A percentile compares a stretch with the other conserved stretches of the same genome.
phyloP scores from a whole-genome alignment of 2,797 vertebrate species.

The Hipposideros larvatus region DNA sequence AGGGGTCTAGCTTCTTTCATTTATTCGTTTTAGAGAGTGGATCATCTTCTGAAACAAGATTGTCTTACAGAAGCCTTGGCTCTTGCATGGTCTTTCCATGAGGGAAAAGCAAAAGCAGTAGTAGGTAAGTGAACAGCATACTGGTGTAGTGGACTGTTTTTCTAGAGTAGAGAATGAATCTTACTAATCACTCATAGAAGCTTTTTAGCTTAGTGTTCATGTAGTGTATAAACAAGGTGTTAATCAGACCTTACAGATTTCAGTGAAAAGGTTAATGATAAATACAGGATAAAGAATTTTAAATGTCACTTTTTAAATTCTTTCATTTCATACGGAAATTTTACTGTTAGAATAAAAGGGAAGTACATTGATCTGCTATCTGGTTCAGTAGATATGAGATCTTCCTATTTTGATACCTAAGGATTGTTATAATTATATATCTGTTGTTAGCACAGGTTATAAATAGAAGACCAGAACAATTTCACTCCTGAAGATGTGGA shows the following conservation, averaged over 20 bases:
- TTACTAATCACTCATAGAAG: not conserved
- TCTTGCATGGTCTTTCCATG: slow-evolving; percentile 97
- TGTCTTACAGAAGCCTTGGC: slow-evolving; percentile 94
- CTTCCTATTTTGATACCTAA: not conserved
- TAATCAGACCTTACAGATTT: not conserved
- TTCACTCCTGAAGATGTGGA: not conserved
- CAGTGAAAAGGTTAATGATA: slow-evolving; percentile 22
- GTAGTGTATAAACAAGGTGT: not conserved
- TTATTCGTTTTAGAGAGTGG: slow-evolving; percentile 91
- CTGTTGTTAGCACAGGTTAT: not conserved
- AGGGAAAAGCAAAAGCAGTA: slow-evolving; percentile 97
- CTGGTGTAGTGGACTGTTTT: not conserved
- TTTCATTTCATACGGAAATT: not conserved
- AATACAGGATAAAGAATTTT: not conserved
- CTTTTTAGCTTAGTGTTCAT: not conserved
- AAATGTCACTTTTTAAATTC: slow-evolving; percentile 16
- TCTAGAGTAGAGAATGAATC: not conserved
- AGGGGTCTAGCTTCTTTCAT: slow-evolving; percentile 30
- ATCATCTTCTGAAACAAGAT: slow-evolving; percentile 96
- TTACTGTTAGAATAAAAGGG: not conserved
- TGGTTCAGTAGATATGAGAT: not conserved
- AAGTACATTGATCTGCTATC: not conserved
- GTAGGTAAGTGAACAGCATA: slow-evolving; percentile 90
- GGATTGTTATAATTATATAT: not conserved
- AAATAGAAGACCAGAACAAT: not conserved